Base-by-base conservation (phyloP, 2,797 vertebrate genomes). In the Acrossocheilus wenchowensis region DNA sequence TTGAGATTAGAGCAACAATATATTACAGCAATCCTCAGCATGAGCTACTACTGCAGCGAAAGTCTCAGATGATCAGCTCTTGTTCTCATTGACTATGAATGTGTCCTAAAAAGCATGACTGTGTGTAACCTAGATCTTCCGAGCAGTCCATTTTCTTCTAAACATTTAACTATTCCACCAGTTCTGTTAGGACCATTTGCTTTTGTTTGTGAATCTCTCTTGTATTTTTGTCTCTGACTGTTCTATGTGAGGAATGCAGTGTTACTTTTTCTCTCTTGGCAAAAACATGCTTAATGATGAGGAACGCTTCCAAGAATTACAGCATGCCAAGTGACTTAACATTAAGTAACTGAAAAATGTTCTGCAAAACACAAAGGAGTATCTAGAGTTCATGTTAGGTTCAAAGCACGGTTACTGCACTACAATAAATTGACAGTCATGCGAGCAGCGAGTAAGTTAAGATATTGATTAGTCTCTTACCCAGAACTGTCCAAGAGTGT, bases 401-500 rank as follows among this genome's bases (percentile, higher is more conserved):
- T 90, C 69, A 89, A 45, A n/a, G 72, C 19, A 41, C 52, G 74
- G 74, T 89, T 84, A 79, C 86, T 69, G 57, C 48, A 52, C 36
- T 45, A 23, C 60, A 81, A 82, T 48, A 69, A 69, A 75, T 52
- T 54, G 82, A 64, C 39, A 45, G 41, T 30, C 15, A 68, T 41
- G 54, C 71, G 60, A 78, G 64, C 69, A 86, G 39, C 6, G 26
- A 78, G 54, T 19, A 57, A 60, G 57, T 72, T 52, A 21, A 62
- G 48, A 66, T 26, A 36, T 57, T 64, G 73, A 64, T 54, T 78
- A 10, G 60, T 81, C 41, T 87, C 95, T 94, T 95, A 99, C 98
- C 98, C 98, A 99, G 94, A 99, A 99, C 91, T 99, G 98, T 85
- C 98, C 98, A 90, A 99, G 92, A 30, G 98, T 98, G 94, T 99